Percentiles rank a stretch among this genome's conserved stretches.
These are phyloP conservation scores for Hydrolagus affinis DNA, from an alignment of 2,113 vertebrate genomes.

Conservation along the genomic window DNA sequence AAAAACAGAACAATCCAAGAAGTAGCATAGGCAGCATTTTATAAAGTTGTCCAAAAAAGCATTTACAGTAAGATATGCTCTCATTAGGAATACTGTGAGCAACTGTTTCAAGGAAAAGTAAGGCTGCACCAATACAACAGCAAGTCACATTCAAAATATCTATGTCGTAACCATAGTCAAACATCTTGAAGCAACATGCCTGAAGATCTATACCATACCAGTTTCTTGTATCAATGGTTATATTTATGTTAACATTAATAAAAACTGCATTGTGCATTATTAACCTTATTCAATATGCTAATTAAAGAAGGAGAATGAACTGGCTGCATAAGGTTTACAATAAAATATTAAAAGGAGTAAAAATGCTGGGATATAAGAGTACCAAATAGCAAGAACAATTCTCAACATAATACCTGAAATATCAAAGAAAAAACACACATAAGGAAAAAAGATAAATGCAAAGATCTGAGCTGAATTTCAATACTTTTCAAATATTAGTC, in stretches of 20 bases:
- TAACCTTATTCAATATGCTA: not conserved
- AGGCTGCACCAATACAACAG: slow-evolving; percentile 58
- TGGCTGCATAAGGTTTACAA: not conserved
- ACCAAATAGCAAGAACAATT: slow-evolving; percentile 10
- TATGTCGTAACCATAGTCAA: not conserved
- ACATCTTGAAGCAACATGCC: slow-evolving; percentile 36
- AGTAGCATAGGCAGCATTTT: slow-evolving; percentile 64
- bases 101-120: slow-evolving; percentile 44
- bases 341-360: not conserved
- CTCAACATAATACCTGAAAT: slow-evolving; percentile 5
- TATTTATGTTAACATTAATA: not conserved
- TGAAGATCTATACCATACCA: slow-evolving; percentile 35
- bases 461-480: slow-evolving; percentile 5
- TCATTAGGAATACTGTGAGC: not conserved
- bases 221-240: slow-evolving; percentile 32
- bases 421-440: not conserved
- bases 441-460: not conserved
- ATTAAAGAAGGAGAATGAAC: not conserved
- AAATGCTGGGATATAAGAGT: slow-evolving; percentile 19
- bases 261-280: not conserved
- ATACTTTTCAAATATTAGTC: not conserved
- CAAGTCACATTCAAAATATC: slow-evolving; percentile 50
- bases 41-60: slow-evolving; percentile 59
- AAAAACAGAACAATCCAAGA: slow-evolving; percentile 69
- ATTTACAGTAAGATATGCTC: not conserved